phyloP scores from a whole-genome alignment of 2,888 invertebrate species.

The Seira musarum region DNA sequence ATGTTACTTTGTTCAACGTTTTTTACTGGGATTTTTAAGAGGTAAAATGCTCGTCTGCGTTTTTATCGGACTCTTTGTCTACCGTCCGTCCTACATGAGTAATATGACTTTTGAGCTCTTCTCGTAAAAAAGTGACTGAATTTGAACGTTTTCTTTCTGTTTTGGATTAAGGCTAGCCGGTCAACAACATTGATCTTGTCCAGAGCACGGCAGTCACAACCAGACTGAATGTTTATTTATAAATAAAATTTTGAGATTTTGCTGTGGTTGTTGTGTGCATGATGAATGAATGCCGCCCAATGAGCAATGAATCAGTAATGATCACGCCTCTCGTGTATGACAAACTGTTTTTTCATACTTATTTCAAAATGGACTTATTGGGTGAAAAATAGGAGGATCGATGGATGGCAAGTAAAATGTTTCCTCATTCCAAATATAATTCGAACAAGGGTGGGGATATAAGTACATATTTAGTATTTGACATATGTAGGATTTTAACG shows the following conservation, averaged over 20 bases:
- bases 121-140: no score
- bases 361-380: background rate
- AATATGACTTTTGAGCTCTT: no score
- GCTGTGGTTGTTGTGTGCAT: background rate
- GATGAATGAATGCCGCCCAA: background rate
- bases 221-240: conserved; percentile 33
- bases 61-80: background rate
- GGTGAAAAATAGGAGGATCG: background rate
- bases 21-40: background rate
- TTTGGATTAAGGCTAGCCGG: conserved; percentile 53
- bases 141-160: no score
- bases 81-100: no score
- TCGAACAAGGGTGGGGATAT: no score
- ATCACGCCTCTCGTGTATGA: conserved; percentile 51
- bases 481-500: no score
- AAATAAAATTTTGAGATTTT: conserved; percentile 11
- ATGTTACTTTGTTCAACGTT: background rate
- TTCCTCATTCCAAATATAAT: background rate
- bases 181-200: conserved; percentile 59
- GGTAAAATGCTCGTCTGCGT: background rate
- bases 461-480: no score
- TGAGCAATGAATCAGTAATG: conserved; percentile 29
- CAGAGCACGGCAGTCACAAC: conserved; percentile 48
- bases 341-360: background rate
- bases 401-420: background rate